Evolutionary conservation across 2,113 vertebrate genomes (phyloP).

Genomic region (Strix uralensis): DNA sequence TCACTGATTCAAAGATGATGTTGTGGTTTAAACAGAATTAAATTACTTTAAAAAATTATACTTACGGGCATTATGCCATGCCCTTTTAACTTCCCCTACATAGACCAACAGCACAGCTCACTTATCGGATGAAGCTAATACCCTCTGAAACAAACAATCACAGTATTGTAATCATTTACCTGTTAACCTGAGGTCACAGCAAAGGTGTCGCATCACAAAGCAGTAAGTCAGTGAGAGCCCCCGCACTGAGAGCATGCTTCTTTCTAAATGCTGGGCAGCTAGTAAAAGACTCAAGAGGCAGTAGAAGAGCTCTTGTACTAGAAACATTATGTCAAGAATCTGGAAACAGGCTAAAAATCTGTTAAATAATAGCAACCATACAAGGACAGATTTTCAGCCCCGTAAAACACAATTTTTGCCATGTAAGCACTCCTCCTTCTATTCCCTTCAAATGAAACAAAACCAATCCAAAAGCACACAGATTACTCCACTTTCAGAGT

Average conservation of each 20-base stretch:
- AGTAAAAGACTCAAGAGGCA: background rate
- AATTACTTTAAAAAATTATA: background rate
- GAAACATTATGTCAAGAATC: background rate
- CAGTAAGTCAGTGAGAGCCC: background rate
- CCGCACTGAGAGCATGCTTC: rapidly evolving
- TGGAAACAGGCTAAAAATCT: background rate
- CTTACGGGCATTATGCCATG: background rate
- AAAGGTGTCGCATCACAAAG: background rate
- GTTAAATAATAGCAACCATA: background rate
- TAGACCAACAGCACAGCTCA: background rate
- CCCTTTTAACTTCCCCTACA: background rate
- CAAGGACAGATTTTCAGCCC: background rate
- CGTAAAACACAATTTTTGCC: background rate
- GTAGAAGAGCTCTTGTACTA: background rate
- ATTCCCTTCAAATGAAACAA: background rate
- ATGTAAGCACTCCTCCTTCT: background rate
- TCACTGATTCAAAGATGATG: background rate
- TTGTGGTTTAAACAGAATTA: background rate
- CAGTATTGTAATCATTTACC: rapidly evolving
- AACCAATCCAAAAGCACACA: background rate
- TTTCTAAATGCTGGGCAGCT: background rate
- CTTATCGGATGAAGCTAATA: rapidly evolving
- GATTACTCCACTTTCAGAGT: background rate
- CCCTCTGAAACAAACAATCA: background rate
- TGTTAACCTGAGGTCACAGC: no score